Evolutionary conservation across 2,113 vertebrate species (phyloP), one percentile per base, ranked within the genome.

Genomic region (Peromyscus maniculatus): DNA sequence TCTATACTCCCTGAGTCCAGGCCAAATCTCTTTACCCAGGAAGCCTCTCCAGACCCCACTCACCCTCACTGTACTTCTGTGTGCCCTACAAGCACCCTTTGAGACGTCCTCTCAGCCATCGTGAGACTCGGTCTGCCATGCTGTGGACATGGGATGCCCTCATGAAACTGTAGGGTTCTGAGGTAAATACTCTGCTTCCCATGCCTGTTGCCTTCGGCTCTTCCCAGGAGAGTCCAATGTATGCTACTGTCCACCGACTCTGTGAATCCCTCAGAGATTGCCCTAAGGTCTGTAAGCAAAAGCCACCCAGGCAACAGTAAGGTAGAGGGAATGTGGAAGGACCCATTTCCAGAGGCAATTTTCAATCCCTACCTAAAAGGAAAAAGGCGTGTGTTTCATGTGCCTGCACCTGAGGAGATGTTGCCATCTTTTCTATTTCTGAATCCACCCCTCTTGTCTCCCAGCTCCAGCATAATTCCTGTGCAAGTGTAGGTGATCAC

Each of bases 51-150:
- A 74, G 55, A 46, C 2, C 36, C 24, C 0, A 0, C 11, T 66
- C 12, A 43, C 22, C 3, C 11, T 0, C 43, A 52, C 4, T 43
- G 19, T 5, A 49, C 1, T 0, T 22, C 2, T 15, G 1, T 74
- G 19, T 71, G 52, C 64, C 26, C 43, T 92, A 24, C 1, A 24
- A 39, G 24, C 49, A 71, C 36, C 33, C 43, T 64, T 74, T 49
- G n/a, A 39, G n/a, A 87, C 84, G 9, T 74, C 75, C 91, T 11
- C 6, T 39, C 64, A 62, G 39, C 36, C 46, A 12, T 49, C 12
- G 17, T 33, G 59, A 90, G 49, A 49, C 62, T 83, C 67, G 67
- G 17, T 67, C 55, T 28, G 13, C 62, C n/a, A 7, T 10, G 16
- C 17, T 43, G 24, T 16, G 12, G 5, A 15, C 24, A 0, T 74